A percentile compares a stretch with the other conserved stretches of the same genome.
Evolutionary conservation across 2,113 vertebrate genomes (phyloP).

Genomic region (Syrmaticus mikado): DNA sequence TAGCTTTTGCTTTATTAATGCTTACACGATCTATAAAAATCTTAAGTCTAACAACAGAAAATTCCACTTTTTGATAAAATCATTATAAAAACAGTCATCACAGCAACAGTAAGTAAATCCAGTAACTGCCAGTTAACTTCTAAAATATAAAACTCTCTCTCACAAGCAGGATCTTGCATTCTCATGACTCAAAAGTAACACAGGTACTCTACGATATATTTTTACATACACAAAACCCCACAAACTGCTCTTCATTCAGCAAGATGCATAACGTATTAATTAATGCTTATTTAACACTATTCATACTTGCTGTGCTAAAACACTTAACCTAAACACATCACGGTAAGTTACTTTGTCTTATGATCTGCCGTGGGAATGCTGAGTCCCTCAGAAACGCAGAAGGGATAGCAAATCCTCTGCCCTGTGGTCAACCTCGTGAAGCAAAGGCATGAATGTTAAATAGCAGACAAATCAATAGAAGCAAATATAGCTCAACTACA

Average conservation of each 20-base stretch:
- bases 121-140: conserved; percentile 6
- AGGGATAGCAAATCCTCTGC: conserved; percentile 83
- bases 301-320: conserved; percentile 58
- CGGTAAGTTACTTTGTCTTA: conserved; percentile 78
- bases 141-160: neutral
- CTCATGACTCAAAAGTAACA: neutral
- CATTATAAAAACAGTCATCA: neutral
- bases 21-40: fast-evolving
- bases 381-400: conserved; percentile 78
- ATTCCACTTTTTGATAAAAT: neutral
- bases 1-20: neutral
- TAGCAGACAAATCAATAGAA: conserved; percentile 90
- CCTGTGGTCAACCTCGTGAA: conserved; percentile 87
- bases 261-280: neutral
- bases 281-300: conserved; percentile 46
- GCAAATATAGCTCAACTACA: conserved; percentile 97
- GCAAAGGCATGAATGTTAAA: conserved; percentile 93
- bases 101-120: neutral
- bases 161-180: neutral
- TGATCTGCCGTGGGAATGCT: conserved; percentile 75
- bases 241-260: neutral
- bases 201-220: neutral
- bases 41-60: neutral
- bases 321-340: conserved; percentile 72
- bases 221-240: neutral